Evolutionary conservation across 2,797 vertebrate species (phyloP).

Genomic region (Microctenopoma stevenorrisi): DNA sequence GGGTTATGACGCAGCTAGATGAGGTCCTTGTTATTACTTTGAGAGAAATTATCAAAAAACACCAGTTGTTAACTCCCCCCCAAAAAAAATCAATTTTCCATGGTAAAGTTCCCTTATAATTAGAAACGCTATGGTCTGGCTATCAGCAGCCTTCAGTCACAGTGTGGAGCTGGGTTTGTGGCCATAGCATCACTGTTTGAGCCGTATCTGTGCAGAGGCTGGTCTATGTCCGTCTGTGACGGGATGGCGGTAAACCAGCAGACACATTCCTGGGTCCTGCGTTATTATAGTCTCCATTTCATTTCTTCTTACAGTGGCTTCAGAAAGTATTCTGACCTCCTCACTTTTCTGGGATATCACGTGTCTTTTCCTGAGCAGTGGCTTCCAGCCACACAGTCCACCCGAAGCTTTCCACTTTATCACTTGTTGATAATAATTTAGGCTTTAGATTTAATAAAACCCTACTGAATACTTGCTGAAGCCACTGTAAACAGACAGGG

Average conservation of each 20-base stretch:
- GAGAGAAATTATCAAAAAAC: constrained; percentile 8
- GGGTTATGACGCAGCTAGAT: neutral
- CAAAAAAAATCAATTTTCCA: constrained; percentile 26
- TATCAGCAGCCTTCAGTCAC: constrained; percentile 50
- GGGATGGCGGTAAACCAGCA: constrained; percentile 55
- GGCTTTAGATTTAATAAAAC: neutral
- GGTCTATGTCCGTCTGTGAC: constrained; percentile 33
- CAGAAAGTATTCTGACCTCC: neutral
- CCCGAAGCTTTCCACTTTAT: neutral
- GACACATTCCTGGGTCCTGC: constrained; percentile 60
- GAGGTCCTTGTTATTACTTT: neutral
- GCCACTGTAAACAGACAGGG: constrained; percentile 36
- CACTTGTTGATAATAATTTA: neutral
- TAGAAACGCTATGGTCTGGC: constrained; percentile 33
- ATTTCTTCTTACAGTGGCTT: constrained; percentile 35
- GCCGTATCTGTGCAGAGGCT: constrained; percentile 25
- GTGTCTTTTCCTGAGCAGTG: neutral
- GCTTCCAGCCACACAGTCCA: neutral
- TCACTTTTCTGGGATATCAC: neutral
- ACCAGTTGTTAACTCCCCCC: neutral
- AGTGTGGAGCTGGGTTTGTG: constrained; percentile 42
- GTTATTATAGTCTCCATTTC: constrained; percentile 64
- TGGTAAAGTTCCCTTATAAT: constrained; percentile 2
- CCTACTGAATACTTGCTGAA: neutral
- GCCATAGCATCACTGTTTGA: constrained; percentile 55